Conservation (phyloP, 1,140 invertebrate genomes). For the Zaprionus davidi region DNA sequence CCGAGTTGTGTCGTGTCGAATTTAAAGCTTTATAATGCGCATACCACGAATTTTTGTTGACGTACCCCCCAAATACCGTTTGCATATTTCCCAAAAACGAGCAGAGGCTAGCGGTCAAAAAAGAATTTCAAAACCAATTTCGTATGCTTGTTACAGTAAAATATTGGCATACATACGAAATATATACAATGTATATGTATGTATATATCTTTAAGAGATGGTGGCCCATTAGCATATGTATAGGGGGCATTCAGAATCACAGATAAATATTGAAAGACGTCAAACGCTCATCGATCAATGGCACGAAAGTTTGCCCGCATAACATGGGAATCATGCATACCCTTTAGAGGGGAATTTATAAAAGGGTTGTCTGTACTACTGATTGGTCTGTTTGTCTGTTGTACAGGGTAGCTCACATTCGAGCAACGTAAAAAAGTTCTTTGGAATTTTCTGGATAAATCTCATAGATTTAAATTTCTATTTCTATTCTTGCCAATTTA, state of each 20-base stretch:
- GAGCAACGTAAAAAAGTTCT: neutral
- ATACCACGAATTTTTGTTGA: constrained; percentile 80
- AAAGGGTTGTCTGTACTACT: neutral
- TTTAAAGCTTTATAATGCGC: constrained; percentile 78
- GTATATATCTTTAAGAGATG: neutral
- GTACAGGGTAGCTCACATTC: neutral
- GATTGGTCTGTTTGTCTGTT: neutral
- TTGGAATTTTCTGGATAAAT: constrained; percentile 30
- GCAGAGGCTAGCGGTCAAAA: constrained; percentile 17
- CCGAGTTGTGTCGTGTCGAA: constrained; percentile 77
- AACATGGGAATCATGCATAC: constrained; percentile 23
- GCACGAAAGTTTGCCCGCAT: constrained; percentile 47
- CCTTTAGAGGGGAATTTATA: neutral
- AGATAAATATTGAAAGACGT: constrained; percentile 36
- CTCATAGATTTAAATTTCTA: constrained; percentile 28
- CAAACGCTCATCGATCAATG: constrained; percentile 56
- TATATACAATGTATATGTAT: neutral
- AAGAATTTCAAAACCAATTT: constrained; percentile 46
- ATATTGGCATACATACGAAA: constrained; percentile 41
- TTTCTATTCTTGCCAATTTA: constrained; percentile 31
- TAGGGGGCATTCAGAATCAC: constrained; percentile 14
- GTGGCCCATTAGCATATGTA: constrained; percentile 34
- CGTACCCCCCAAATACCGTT: constrained; percentile 73
- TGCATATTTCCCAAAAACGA: constrained; percentile 60
- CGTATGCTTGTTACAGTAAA: constrained; percentile 46